A percentile compares a stretch with the other conserved stretches of the same genome.
These are phyloP conservation scores for Synergus japonicus DNA, from an alignment of 2,888 invertebrate species.

Conservation along the genomic window DNA sequence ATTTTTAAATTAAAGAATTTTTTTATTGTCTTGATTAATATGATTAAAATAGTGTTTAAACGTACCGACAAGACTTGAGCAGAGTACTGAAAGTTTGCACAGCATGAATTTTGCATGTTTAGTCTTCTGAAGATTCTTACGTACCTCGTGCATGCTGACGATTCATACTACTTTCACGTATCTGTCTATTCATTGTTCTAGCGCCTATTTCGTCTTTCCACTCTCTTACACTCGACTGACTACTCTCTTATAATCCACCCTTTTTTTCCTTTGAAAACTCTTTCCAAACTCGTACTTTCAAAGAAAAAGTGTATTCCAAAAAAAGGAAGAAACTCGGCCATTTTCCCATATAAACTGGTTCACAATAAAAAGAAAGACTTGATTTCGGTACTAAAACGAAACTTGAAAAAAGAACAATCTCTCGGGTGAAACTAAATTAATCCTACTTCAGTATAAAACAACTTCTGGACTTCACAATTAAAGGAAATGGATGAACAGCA, in stretches of 20 bases:
- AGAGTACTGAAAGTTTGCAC: slow-evolving; percentile 37
- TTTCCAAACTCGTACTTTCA: slow-evolving; percentile 42
- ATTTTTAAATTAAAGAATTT: not conserved
- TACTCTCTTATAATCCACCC: slow-evolving; percentile 46
- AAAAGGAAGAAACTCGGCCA: not conserved
- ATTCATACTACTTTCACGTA: slow-evolving; percentile 54
- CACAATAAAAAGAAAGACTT: not conserved
- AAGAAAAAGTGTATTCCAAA: slow-evolving; percentile 14
- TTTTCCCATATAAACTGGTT: slow-evolving; percentile 5
- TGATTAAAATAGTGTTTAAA: not conserved
- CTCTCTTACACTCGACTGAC: slow-evolving; percentile 63
- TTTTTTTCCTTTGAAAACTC: slow-evolving; percentile 12
- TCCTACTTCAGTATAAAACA: too few species aligned
- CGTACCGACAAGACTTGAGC: slow-evolving; percentile 14
- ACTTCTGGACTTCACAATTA: not conserved
- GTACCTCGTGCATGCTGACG: slow-evolving; percentile 48
- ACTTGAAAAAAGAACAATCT: not conserved
- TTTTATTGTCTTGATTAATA: not conserved
- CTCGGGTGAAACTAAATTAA: too few species aligned
- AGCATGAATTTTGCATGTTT: slow-evolving; percentile 38
- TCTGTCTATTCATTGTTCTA: slow-evolving; percentile 47
- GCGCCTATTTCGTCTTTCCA: slow-evolving; percentile 56
- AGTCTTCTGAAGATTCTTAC: slow-evolving; percentile 31
- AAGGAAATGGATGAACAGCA: too few species aligned
- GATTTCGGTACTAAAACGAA: not conserved